A percentile compares a stretch with the other conserved stretches of the same genome.
Evolutionary conservation across 2,797 vertebrate genomes (phyloP).

Genomic region (Semotilus atromaculatus): DNA sequence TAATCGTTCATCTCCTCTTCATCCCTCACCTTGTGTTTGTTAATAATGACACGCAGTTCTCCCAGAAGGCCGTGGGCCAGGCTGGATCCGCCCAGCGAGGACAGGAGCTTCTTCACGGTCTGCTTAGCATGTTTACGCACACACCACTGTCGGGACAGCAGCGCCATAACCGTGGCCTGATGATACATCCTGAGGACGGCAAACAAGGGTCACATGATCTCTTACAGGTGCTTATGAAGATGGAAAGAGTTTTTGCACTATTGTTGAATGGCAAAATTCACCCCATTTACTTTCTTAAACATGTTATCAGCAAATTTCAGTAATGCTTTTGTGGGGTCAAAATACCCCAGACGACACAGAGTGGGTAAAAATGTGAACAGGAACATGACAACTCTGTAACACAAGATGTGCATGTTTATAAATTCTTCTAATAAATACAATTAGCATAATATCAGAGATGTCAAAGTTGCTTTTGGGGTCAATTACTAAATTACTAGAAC

Average conservation of each 20-base stretch:
- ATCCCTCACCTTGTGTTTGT: conserved; percentile 87
- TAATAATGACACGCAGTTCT: conserved; percentile 86
- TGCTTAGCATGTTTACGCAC: conserved; percentile 91
- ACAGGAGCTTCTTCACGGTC: conserved; percentile 87
- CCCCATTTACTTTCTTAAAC: background rate
- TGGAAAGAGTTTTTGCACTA: background rate
- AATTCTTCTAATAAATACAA: background rate
- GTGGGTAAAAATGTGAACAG: background rate
- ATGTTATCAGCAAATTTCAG: background rate
- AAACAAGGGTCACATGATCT: background rate
- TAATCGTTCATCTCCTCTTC: background rate
- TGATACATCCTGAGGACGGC: conserved; percentile 86
- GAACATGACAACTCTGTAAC: background rate
- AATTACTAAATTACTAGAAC: background rate
- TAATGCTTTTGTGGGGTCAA: background rate
- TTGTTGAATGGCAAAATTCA: background rate
- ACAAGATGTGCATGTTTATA: background rate
- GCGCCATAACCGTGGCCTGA: conserved; percentile 80
- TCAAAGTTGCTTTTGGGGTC: background rate
- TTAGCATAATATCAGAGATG: background rate
- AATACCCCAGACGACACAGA: background rate
- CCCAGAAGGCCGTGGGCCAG: conserved; percentile 89
- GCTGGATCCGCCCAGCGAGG: conserved; percentile 84
- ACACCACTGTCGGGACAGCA: conserved; percentile 88
- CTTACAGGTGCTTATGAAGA: background rate